Evolutionary conservation across 2,797 vertebrate species (phyloP).

Genomic region (Enteromius treurensis): DNA sequence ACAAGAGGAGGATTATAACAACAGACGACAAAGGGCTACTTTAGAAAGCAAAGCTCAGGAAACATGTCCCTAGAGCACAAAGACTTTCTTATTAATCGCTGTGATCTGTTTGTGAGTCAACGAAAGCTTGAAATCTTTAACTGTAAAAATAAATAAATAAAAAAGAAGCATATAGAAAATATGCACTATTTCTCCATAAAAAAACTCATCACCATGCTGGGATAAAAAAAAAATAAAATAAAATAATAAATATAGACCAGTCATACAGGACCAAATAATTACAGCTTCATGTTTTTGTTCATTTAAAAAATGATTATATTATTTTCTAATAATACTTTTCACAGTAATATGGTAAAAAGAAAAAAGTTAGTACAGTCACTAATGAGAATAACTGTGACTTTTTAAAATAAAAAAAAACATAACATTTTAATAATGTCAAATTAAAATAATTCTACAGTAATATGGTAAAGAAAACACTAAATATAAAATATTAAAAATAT

Average conservation of each 20-base stretch:
- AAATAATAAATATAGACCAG: neutral
- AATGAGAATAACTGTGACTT: too few species aligned
- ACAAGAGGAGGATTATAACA: neutral
- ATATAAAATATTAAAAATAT: too few species aligned
- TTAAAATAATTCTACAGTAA: too few species aligned
- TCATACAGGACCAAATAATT: neutral
- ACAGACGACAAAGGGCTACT: constrained; percentile 65
- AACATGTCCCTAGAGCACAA: constrained; percentile 52
- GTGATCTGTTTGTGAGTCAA: neutral
- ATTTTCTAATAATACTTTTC: neutral
- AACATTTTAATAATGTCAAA: too few species aligned
- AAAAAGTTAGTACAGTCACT: neutral
- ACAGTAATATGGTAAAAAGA: neutral
- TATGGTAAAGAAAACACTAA: too few species aligned
- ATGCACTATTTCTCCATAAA: neutral
- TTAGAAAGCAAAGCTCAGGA: constrained; percentile 42
- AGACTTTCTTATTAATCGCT: constrained; percentile 15
- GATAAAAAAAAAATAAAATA: neutral
- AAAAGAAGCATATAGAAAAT: neutral
- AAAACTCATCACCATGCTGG: neutral
- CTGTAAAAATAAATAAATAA: too few species aligned
- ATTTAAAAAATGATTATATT: too few species aligned
- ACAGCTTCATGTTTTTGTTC: neutral
- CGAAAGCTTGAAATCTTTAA: neutral
- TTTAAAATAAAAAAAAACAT: too few species aligned